These are phyloP conservation scores for Shinisaurus crocodilurus DNA, from an alignment of 2,113 vertebrate species.

Conservation along the genomic window DNA sequence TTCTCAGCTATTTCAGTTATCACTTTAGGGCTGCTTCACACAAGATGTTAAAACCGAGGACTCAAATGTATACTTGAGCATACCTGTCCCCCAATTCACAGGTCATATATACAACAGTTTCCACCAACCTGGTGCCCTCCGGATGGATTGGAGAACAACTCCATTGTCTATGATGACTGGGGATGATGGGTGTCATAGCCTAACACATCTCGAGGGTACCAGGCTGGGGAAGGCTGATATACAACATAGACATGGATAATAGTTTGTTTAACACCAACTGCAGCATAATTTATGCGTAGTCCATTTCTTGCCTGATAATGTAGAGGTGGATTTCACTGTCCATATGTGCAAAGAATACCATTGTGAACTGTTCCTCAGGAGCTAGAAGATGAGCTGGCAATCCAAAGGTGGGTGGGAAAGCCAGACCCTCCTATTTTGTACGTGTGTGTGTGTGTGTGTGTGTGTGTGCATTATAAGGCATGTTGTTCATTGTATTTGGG, in stretches of 20 bases:
- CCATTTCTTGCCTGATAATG: neutral
- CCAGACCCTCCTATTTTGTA: neutral
- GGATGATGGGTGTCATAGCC: neutral
- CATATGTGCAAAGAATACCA: neutral
- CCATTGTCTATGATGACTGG: neutral
- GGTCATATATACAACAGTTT: neutral
- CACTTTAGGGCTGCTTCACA: neutral
- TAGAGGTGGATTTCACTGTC: neutral
- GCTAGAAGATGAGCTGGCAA: slow-evolving; percentile 12
- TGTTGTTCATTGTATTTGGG: slow-evolving; percentile 14
- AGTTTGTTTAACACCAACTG: neutral
- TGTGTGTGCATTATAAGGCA: slow-evolving; percentile 8
- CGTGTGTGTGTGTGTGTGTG: too few species aligned
- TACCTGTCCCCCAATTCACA: neutral
- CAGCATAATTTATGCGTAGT: neutral
- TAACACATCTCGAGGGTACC: neutral
- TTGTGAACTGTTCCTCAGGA: neutral
- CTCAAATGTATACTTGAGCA: too few species aligned
- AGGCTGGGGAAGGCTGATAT: neutral
- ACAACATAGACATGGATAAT: neutral
- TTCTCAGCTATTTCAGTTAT: neutral
- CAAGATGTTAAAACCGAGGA: neutral
- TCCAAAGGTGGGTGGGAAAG: neutral
- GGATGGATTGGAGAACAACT: too few species aligned
- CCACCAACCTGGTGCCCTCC: neutral